phyloP scores from a whole-genome alignment of 1,140 invertebrate genomes.

The Drosophila obscura region DNA sequence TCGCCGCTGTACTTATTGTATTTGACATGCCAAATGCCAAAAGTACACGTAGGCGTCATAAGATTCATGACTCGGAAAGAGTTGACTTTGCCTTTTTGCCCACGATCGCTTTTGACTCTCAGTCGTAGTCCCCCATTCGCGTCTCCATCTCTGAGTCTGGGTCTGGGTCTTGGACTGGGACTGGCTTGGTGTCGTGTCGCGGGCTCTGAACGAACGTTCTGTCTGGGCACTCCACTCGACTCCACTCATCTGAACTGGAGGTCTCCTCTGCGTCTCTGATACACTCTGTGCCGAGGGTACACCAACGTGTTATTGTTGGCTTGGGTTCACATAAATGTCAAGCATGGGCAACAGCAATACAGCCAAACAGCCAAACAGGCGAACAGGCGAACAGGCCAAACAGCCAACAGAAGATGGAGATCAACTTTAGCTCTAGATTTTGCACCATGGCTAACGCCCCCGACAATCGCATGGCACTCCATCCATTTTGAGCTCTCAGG shows the following conservation, averaged over 20 bases:
- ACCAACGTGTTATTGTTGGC: constrained; percentile 72
- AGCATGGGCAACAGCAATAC: constrained; percentile 60
- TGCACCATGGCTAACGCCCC: constrained; percentile 68
- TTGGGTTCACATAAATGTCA: constrained; percentile 81
- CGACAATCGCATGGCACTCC: constrained; percentile 32
- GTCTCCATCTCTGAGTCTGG: no score
- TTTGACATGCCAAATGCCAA: constrained; percentile 83
- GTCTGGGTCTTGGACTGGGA: constrained; percentile 6
- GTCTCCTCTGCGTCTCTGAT: constrained; percentile 1
- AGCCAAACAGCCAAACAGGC: background rate
- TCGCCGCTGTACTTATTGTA: constrained; percentile 71
- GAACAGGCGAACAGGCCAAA: no score
- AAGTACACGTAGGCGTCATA: constrained; percentile 80
- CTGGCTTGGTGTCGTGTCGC: constrained; percentile 44
- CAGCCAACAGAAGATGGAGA: constrained; percentile 32
- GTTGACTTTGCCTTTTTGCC: constrained; percentile 51
- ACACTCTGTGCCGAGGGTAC: constrained; percentile 19
- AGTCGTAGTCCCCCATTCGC: background rate
- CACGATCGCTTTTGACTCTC: constrained; percentile 44
- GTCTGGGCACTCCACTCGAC: constrained; percentile 4
- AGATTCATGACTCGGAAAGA: constrained; percentile 74
- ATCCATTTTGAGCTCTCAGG: constrained; percentile 13
- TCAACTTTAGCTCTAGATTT: constrained; percentile 74
- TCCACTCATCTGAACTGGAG: background rate
- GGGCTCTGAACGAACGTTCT: constrained; percentile 51